These are phyloP conservation scores for Dipus sagitta DNA, from an alignment of 2,797 vertebrate genomes.

Conservation along the genomic window DNA sequence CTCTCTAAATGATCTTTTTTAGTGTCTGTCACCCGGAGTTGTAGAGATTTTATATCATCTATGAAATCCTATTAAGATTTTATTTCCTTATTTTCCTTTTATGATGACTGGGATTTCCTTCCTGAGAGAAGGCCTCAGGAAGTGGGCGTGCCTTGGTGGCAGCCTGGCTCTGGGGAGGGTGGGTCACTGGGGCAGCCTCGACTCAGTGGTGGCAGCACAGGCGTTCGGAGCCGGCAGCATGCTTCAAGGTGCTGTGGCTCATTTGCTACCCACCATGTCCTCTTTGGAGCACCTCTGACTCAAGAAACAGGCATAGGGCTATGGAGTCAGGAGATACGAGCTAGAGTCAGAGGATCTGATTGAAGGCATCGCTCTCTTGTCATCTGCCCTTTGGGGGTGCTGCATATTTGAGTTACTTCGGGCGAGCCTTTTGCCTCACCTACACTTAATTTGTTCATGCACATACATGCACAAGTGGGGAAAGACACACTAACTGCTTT, in stretches of 20 bases:
- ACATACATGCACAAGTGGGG: background rate
- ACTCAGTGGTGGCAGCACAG: background rate
- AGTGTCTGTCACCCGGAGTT: slow-evolving; percentile 80
- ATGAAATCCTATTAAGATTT: slow-evolving; percentile 85
- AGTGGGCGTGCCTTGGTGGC: slow-evolving; percentile 46
- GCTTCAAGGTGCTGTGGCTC: background rate
- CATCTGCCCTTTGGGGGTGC: background rate
- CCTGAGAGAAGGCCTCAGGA: slow-evolving; percentile 73
- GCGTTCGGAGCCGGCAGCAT: background rate
- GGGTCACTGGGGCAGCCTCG: background rate
- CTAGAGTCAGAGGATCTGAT: background rate
- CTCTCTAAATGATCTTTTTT: slow-evolving; percentile 83
- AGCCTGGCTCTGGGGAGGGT: slow-evolving; percentile 3
- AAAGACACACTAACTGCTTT: background rate
- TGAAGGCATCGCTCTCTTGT: background rate
- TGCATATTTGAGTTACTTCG: background rate
- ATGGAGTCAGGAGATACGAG: background rate
- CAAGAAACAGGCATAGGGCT: background rate
- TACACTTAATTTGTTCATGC: background rate
- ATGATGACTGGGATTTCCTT: slow-evolving; percentile 81
- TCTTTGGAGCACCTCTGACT: background rate
- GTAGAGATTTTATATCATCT: slow-evolving; percentile 82
- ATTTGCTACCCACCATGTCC: background rate
- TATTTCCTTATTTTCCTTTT: slow-evolving; percentile 84
- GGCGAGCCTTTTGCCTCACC: background rate